phyloP scores from a whole-genome alignment of 2,888 invertebrate species.

The Pediacus dermestoides region DNA sequence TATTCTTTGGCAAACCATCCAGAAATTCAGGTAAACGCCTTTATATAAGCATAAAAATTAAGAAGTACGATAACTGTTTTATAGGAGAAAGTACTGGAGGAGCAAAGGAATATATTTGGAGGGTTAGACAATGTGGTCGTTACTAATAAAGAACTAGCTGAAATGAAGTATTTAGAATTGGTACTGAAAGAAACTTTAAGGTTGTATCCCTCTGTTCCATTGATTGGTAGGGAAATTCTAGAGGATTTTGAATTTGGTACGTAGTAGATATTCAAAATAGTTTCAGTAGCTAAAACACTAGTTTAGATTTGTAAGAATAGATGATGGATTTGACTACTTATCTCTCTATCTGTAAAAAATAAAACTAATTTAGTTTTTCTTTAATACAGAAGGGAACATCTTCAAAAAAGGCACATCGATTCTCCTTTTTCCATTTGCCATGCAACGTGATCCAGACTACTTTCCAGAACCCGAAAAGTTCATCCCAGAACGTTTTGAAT shows the following conservation, averaged over 20 bases:
- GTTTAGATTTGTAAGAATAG: too few species aligned
- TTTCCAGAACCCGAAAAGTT: slow-evolving; percentile 21
- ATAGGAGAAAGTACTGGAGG: slow-evolving; percentile 7
- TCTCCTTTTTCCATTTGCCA: background rate
- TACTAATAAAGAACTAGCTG: slow-evolving; percentile 18
- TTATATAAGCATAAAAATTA: slow-evolving; percentile 2
- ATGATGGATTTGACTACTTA: too few species aligned
- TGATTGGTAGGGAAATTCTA: slow-evolving; percentile 36
- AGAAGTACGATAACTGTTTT: background rate
- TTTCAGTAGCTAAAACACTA: too few species aligned
- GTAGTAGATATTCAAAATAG: too few species aligned
- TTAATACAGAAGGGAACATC: background rate
- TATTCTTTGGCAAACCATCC: slow-evolving; percentile 47
- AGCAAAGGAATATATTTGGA: slow-evolving; percentile 4
- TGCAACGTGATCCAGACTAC: slow-evolving; percentile 18
- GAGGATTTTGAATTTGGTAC: slow-evolving; percentile 17
- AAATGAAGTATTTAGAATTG: slow-evolving; percentile 55
- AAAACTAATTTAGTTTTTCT: too few species aligned
- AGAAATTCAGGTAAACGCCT: slow-evolving; percentile 42
- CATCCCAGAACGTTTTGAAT: slow-evolving; percentile 18
- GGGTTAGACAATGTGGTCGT: too few species aligned
- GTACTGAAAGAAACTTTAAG: slow-evolving; percentile 35
- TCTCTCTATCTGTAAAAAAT: too few species aligned
- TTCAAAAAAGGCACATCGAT: slow-evolving; percentile 1
- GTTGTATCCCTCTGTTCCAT: slow-evolving; percentile 53